Evolutionary conservation across 2,113 vertebrate genomes (phyloP).

Genomic region (Connochaetes taurinus): DNA sequence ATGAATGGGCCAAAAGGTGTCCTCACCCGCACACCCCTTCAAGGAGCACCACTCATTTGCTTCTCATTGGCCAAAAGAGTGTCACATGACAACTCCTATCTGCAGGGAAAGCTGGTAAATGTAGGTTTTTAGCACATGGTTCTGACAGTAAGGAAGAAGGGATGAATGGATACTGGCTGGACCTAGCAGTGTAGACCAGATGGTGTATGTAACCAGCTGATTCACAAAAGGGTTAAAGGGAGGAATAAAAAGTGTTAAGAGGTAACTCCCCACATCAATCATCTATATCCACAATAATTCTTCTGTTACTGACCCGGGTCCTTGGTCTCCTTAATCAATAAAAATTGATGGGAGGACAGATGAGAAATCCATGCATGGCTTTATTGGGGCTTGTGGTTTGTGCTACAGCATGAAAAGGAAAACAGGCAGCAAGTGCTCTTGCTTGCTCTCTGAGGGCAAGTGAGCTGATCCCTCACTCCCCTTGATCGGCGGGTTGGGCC

Average conservation of each 20-base stretch:
- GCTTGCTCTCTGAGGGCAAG: fast-evolving
- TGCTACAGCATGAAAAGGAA: neutral
- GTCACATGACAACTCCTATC: neutral
- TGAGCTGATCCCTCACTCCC: neutral
- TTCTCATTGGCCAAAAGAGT: neutral
- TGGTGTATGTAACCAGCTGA: neutral
- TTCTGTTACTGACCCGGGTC: neutral
- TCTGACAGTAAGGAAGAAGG: neutral
- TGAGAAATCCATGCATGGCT: neutral
- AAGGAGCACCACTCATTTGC: neutral
- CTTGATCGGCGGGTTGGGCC: fast-evolving
- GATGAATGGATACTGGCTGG: neutral
- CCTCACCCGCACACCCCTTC: neutral
- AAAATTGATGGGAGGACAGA: neutral
- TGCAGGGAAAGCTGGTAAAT: neutral
- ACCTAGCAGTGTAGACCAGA: neutral
- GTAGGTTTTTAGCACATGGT: neutral
- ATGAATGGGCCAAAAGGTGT: neutral
- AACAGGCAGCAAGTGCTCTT: neutral
- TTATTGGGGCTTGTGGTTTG: neutral
- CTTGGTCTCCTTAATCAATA: neutral
- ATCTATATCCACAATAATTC: neutral
- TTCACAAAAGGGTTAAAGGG: neutral
- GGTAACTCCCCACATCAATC: neutral
- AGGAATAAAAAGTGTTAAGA: neutral